Percentiles rank a stretch among this genome's conserved stretches.
phyloP scores from a whole-genome alignment of 1,140 invertebrate species.

The Euwallacea similis region DNA sequence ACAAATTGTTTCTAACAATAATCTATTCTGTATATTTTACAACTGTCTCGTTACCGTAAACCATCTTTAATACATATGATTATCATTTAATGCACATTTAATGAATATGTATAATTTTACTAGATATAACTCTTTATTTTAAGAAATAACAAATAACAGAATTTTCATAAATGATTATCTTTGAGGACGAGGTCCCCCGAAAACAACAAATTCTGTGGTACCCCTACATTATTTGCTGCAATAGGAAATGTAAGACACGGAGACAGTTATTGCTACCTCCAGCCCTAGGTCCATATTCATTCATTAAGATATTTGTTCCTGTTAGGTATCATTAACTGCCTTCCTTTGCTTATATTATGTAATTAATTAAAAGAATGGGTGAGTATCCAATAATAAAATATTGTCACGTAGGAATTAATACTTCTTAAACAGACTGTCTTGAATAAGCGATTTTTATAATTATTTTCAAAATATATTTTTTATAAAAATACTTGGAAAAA shows the following conservation, averaged over 20 bases:
- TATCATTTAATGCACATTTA: conserved; percentile 1
- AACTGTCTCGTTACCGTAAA: conserved; percentile 1
- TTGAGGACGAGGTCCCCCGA: too few species aligned
- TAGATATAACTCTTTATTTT: conserved; percentile 2
- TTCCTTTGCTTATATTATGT: background rate
- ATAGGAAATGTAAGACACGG: background rate
- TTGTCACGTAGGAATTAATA: conserved; percentile 1
- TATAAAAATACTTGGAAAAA: conserved; percentile 5
- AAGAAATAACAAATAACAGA: conserved; percentile 1
- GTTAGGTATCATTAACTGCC: background rate
- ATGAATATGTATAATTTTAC: conserved; percentile 5
- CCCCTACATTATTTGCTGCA: background rate
- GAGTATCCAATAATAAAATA: background rate
- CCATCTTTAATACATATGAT: conserved; percentile 6
- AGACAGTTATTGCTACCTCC: background rate
- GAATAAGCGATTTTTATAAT: background rate
- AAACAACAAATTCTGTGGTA: too few species aligned
- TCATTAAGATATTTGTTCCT: background rate
- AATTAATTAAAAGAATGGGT: background rate
- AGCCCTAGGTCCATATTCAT: background rate
- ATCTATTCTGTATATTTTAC: background rate
- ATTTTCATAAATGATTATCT: background rate
- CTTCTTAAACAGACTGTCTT: background rate
- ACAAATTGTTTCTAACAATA: background rate
- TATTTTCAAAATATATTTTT: background rate